Base-by-base conservation (phyloP, 2,888 invertebrate species). In the Polyploca ridens region DNA sequence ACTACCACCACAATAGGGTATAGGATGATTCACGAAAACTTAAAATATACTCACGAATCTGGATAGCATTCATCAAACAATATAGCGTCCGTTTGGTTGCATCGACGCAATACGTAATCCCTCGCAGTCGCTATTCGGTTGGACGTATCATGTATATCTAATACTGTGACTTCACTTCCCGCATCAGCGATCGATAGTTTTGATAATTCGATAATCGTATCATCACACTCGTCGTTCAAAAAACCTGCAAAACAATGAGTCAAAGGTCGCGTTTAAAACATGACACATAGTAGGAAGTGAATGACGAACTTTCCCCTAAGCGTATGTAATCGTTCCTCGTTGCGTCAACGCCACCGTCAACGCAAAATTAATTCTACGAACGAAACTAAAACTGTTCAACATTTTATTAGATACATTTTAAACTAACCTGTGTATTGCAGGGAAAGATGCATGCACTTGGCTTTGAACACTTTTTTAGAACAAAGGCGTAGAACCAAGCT, bases 51-150 rank as follows among this genome's bases (percentile, higher is more conserved):
- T 94, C 84, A 96, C 96, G 94, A 86, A 78, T 95, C 91, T 70
- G 96, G 95, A 89, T 96, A 97, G 85, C 95, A 95, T 89, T 95
- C 93, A 86, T 95, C 94, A 91, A 97, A 97, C 66, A 89, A 87
- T 71, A 96, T 79, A 58, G 95, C 94, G 72, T 95, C 94, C 33
- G 93, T 88, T 89, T 97, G 97, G 71, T 92, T 93, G 87, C 97
- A 97, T 88, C 95, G 95, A 80, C 95, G 94, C 71, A 97, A 91
- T 90, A 94, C 94, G 90, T 90, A 93, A 77, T 94, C 94, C 70
- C 89, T 86, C 61, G 94, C 92, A 67, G 90, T 88, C 44, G 87
- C 77, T 76, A 86, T 77, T 64, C 92, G 91, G 69, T 75, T 85
- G 66, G 89, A 81, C 66, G 86, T 81, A 72, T 91, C 93, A 90